Conservation (phyloP, 2,888 invertebrate genomes). For the Oscheius sp. region DNA sequence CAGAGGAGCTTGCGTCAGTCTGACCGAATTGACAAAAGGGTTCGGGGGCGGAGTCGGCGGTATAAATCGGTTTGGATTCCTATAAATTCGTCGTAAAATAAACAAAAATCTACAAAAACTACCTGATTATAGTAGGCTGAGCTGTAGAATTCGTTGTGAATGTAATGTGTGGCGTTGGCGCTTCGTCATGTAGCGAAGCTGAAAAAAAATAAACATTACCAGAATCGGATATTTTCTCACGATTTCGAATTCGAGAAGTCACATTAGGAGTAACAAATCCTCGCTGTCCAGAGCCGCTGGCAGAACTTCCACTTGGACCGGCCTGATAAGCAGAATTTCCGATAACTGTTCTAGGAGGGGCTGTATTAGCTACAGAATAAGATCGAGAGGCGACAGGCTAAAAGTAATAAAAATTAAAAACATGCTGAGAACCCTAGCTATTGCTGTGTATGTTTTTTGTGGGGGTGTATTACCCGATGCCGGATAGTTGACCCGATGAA, state of each 20-base stretch:
- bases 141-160: too few relatives aligned
- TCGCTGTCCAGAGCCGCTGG: neutral
- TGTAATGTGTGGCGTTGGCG: too few relatives aligned
- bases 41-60: neutral
- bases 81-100: neutral
- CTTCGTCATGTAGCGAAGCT: too few relatives aligned
- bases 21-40: slow-evolving; percentile 26
- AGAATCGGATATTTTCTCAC: too few relatives aligned
- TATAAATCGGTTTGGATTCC: neutral
- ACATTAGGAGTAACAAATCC: neutral
- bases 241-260: too few relatives aligned
- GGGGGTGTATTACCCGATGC: neutral
- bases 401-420: neutral
- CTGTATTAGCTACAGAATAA: slow-evolving; percentile 25
- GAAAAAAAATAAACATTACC: too few relatives aligned
- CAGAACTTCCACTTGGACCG: neutral
- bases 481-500: slow-evolving; percentile 13
- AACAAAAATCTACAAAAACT: too few relatives aligned
- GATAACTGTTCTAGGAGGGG: neutral
- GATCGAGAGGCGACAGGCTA: slow-evolving; percentile 29
- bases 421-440: neutral
- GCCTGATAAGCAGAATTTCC: neutral
- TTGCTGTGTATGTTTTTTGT: slow-evolving; percentile 23
- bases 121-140: too few relatives aligned
- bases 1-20: slow-evolving; percentile 13